Base-by-base conservation (phyloP, 2,888 invertebrate genomes). In the Digitonthophagus gazella region DNA sequence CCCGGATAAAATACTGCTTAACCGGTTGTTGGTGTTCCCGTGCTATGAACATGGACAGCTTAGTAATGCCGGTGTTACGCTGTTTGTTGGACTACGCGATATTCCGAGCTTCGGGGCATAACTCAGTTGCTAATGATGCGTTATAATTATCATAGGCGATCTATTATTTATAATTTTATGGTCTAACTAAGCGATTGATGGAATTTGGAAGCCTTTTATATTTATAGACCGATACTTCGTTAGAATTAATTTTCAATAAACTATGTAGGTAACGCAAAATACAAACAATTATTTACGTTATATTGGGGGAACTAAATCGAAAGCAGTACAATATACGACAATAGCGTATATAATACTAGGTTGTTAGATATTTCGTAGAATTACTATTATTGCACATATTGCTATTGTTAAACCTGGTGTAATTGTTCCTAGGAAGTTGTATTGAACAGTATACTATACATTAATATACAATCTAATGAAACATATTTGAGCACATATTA, bases 1-100 rank as follows among this genome's bases (percentile, higher is more conserved):
- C 18, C 57, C 57, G 71, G 71, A 73, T 70, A 72, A 74, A 74
- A 73, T 71, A 67, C 66, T 69, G 71, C 68, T 67, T 67, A 68
- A 66, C 68, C 71, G 64, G 67, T 68, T 64, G 64, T 68, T 58
- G 66, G 18, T 66, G 65, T 55, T 18, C 18, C 20, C 16, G 20
- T 61, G 18, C 6, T 44, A 44, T 44, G 28, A 44, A 44, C n/a
- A n/a, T n/a, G n/a, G n/a, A n/a, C 28, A 44, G 28, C 28, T 44
- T 44, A 44, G 28, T 44, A 44, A 44, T 44, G 28, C 28, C 11
- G 28, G 28, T 44, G 28, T 44, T 44, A 44, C 28, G 28, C 11
- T 44, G 28, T 44, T 44, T 44, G 28, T 44, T 44, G 28, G 6
- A 6, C 28, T 8, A 44, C 3, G 28, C 28, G 28, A 44, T 44